A percentile compares a stretch with the other conserved stretches of the same genome.
These are phyloP conservation scores for Pachliopta kotzebuea DNA, from an alignment of 2,888 invertebrate genomes.

Conservation along the genomic window DNA sequence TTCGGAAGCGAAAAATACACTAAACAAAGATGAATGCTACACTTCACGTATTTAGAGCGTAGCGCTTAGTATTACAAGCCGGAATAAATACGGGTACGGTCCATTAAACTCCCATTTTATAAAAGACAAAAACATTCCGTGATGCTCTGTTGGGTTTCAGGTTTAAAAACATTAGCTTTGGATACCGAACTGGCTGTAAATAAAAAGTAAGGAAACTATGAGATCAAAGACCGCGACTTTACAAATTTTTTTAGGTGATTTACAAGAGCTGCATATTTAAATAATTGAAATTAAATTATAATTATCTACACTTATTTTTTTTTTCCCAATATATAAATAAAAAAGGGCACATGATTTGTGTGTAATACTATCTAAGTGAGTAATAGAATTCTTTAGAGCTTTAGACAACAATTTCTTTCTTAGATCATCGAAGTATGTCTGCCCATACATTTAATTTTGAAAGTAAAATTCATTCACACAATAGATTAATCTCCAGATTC, in stretches of 20 bases:
- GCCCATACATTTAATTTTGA: background rate
- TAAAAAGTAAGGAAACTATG: constrained; percentile 17
- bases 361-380: background rate
- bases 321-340: background rate
- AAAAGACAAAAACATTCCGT: constrained; percentile 48
- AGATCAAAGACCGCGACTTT: constrained; percentile 11
- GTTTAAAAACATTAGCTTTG: constrained; percentile 31
- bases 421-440: background rate
- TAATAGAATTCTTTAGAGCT: background rate
- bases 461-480: background rate
- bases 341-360: background rate
- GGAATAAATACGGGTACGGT: constrained; percentile 55
- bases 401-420: background rate
- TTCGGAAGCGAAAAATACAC: background rate
- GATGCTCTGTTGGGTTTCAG: constrained; percentile 36
- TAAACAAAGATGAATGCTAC: constrained; percentile 30
- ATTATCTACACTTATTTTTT: background rate
- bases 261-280: background rate
- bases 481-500: background rate
- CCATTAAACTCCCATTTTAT: constrained; percentile 54
- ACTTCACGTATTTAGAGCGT: constrained; percentile 59
- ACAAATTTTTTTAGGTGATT: background rate
- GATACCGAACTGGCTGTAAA: constrained; percentile 11
- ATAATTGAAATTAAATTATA: background rate
- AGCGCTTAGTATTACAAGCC: constrained; percentile 44